These are phyloP conservation scores for Herpetotheres cachinnans DNA, from an alignment of 2,113 vertebrate species.

Conservation along the genomic window DNA sequence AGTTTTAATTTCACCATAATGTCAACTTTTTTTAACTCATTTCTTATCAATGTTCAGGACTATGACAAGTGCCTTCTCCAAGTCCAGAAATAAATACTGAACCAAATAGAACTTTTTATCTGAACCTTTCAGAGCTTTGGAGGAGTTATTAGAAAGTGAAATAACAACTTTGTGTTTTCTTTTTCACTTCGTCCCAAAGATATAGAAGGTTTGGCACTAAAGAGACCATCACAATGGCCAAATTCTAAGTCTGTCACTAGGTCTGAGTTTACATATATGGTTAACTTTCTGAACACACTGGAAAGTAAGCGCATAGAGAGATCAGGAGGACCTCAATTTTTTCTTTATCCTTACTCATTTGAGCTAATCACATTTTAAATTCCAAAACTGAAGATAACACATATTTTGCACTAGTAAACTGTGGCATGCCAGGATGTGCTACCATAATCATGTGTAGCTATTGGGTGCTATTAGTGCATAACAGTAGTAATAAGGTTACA, in stretches of 20 bases:
- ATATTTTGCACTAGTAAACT: neutral
- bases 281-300: accelerated
- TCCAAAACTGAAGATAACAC: neutral
- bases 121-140: neutral
- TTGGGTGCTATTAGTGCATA: neutral
- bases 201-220: neutral
- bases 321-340: neutral
- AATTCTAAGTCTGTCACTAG: neutral
- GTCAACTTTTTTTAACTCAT: neutral
- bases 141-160: neutral
- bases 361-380: neutral
- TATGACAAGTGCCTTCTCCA: neutral
- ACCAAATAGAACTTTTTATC: neutral
- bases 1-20: constrained; percentile 6
- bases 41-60: neutral
- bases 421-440: neutral
- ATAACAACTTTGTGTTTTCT: neutral
- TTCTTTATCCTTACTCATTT: neutral
- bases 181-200: neutral
- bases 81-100: neutral
- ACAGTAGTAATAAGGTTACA: neutral
- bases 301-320: neutral
- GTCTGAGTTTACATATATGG: neutral
- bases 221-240: neutral
- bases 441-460: neutral